Base-by-base conservation (phyloP, 2,797 vertebrate species). In the Manis javanica region DNA sequence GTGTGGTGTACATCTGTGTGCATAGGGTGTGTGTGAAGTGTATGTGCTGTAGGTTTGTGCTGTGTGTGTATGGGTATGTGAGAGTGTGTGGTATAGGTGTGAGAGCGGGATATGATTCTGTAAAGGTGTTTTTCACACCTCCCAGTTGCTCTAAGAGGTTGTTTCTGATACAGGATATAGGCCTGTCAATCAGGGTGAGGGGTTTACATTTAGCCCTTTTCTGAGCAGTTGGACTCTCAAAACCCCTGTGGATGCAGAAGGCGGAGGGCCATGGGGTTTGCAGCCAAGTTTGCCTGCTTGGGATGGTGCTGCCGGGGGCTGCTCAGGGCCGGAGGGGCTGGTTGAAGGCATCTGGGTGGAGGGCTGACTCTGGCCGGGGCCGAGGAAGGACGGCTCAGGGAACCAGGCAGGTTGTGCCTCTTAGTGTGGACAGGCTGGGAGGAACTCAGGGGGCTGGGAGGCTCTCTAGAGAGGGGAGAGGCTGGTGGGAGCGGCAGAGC, bases 381-480 rank as follows among this genome's bases (percentile, higher is more conserved):
- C 4, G 3, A 72, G 39, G 78, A 4, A 3, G 7, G 71, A 26
- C 42, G 5, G 3, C 31, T 39, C 71, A 19, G 24, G 79, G 61
- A 26, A 8, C 7, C 39, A 2, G 63, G 61, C 2, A 10, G 2
- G 0, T 0, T 1, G 19, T 34, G 46, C 7, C 37, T 19, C 11
- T 7, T 21, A 7, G 66, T 5, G 34, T 14, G 16, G 61, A 21
- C 75, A 12, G 59, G 49, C 57, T 31, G 57, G 34, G 29, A 31
- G 66, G 42, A 23, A 15, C 29, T 42, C 63, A 14, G 3, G 10
- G 7, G 31, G 21, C 31, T 1, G n/a, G 16, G 37, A 31, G 18
- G 21, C 12, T 18, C 26, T 63, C 79, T 63, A 13, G 57, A 63
- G 7, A 12, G 77, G 23, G 49, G 37, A 16, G 53, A 29, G 7